Evolutionary conservation across 2,797 vertebrate species (phyloP), one percentile per base, ranked within the genome.

Genomic region (Leptoclinus maculatus): DNA sequence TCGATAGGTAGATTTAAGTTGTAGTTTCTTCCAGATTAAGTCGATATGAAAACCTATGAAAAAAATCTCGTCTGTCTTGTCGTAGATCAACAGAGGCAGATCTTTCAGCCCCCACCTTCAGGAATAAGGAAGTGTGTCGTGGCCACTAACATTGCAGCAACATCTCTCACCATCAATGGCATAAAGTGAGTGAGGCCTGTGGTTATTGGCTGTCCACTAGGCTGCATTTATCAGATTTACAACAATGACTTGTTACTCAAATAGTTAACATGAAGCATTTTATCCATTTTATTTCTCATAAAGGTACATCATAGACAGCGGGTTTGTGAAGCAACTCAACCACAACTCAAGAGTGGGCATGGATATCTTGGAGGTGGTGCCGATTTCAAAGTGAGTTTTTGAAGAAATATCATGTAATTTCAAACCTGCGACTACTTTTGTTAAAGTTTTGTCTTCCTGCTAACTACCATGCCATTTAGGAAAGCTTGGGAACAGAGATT

Each of bases 281-380:
- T 2, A 2, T 25, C 1, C 10, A 8, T 1, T 56, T 14, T 54
- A 1, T 74, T 74, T 11, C 51, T 66, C 45, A 13, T 83, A 14
- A 86, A 99, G 98, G 47, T 99, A 98, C 7, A 97, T 99, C 21
- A 94, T 99, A 43, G 98, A 99, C 71, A 98, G 98, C 70, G 98
- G 98, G 23, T 99, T 99, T 93, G 98, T 99, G 85, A 99, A 99
- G 88, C 98, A 99, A 84, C 90, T 99, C 78, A 98, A 96, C 92
- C 97, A 99, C 87, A 99, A 99, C 75, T 97, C 97, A 1, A 95
- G 97, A 75, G 96, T 98, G 80, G 97, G 97, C 63, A 90, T 99
- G 95, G 98, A 99, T 73, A 95, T 97, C 76, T 91, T 99, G 90
- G 98, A 99, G 84, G 97, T 99, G 83, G 97, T 99, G 78, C 97